These are phyloP conservation scores for Himalopsyche tibetana DNA, from an alignment of 2,888 invertebrate genomes.

Conservation along the genomic window DNA sequence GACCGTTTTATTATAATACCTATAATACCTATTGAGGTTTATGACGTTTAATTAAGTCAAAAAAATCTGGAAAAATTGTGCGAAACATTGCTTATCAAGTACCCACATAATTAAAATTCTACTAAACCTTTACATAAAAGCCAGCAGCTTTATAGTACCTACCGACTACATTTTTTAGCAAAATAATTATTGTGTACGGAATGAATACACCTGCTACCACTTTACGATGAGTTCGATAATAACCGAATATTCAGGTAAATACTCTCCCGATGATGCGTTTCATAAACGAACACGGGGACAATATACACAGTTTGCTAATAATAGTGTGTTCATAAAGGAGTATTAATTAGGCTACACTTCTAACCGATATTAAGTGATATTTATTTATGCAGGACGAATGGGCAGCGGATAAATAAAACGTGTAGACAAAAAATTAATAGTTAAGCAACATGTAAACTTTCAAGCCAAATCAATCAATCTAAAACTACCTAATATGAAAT, in stretches of 20 bases:
- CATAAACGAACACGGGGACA: slow-evolving; percentile 7
- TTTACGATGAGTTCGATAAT: not conserved
- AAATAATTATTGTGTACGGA: slow-evolving; percentile 13
- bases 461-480: too few relatives aligned
- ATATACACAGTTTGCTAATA: not conserved
- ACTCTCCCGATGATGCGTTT: slow-evolving; percentile 27
- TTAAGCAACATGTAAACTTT: too few relatives aligned
- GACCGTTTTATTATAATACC: too few relatives aligned
- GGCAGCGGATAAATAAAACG: not conserved
- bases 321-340: slow-evolving; percentile 1
- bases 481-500: too few relatives aligned
- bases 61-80: not conserved
- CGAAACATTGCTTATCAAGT: too few relatives aligned
- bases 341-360: not conserved
- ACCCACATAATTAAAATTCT: too few relatives aligned
- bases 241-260: not conserved
- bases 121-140: not conserved
- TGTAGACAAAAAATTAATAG: too few relatives aligned
- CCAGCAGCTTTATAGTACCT: not conserved
- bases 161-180: not conserved
- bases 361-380: not conserved
- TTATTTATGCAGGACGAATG: not conserved
- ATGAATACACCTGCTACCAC: slow-evolving; percentile 17
- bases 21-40: too few relatives aligned
- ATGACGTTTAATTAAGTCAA: not conserved